phyloP scores from a whole-genome alignment of 2,113 vertebrate species.

The Trogon surrucura region DNA sequence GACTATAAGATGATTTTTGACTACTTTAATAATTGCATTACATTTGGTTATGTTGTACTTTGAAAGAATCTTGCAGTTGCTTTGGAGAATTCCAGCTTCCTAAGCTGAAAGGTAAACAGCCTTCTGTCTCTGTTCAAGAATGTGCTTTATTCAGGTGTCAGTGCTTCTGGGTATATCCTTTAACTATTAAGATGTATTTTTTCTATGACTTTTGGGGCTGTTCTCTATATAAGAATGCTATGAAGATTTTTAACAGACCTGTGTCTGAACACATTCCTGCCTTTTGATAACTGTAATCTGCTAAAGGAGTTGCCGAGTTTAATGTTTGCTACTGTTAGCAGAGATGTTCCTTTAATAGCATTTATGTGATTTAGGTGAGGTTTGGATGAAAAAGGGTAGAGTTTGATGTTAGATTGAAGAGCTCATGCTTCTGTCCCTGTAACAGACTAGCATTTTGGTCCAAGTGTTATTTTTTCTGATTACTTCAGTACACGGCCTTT shows the following conservation, averaged over 20 bases:
- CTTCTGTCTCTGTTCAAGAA: neutral
- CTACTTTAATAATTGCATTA: neutral
- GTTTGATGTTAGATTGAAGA: neutral
- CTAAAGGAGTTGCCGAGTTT: neutral
- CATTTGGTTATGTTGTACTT: neutral
- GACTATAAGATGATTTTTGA: neutral
- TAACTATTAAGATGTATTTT: neutral
- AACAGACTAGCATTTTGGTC: neutral
- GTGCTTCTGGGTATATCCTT: neutral
- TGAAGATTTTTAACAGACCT: neutral
- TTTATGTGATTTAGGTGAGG: neutral
- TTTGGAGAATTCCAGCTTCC: constrained; percentile 8
- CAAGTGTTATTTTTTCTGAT: neutral
- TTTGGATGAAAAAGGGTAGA: neutral
- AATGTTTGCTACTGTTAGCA: neutral
- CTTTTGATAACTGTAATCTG: neutral
- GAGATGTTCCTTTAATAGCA: neutral
- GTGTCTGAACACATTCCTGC: neutral
- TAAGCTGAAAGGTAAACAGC: neutral
- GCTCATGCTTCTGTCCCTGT: neutral
- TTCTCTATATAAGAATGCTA: neutral
- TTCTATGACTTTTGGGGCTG: neutral
- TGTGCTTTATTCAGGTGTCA: neutral
- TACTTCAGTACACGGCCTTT: neutral
- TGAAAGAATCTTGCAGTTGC: neutral